Evolutionary conservation across 2,888 invertebrate species (phyloP).

Genomic region (Stenoptilia bipunctidactyla): DNA sequence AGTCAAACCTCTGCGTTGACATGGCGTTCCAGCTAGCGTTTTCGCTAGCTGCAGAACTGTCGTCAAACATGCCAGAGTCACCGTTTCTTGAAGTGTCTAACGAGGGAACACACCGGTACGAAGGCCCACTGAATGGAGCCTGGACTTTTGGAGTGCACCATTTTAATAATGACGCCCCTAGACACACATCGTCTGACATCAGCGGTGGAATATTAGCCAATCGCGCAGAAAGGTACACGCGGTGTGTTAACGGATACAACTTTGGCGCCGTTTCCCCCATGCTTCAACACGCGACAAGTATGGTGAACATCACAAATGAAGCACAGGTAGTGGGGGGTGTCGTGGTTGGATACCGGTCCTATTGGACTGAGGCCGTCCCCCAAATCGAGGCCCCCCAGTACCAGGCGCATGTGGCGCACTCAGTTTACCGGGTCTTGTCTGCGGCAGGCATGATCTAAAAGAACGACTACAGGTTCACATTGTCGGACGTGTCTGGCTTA

Average conservation of each 20-base stretch:
- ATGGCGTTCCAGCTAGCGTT: conserved; percentile 1
- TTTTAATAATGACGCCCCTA: neutral
- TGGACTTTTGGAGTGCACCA: neutral
- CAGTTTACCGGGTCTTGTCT: neutral
- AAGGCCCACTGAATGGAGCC: neutral
- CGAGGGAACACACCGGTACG: neutral
- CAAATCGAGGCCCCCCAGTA: neutral
- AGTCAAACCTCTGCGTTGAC: neutral
- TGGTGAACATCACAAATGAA: neutral
- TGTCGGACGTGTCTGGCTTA: neutral
- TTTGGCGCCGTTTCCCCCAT: neutral
- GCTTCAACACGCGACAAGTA: neutral
- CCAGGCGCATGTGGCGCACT: neutral
- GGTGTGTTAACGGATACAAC: neutral
- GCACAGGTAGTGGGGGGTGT: neutral
- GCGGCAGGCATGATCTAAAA: neutral
- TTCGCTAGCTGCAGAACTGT: neutral
- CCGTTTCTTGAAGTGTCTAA: neutral
- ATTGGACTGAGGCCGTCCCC: neutral
- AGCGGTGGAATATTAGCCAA: neutral
- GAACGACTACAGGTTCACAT: neutral
- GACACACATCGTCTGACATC: neutral
- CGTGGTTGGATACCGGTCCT: neutral
- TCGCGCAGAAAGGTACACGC: neutral
- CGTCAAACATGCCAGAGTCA: neutral